Base-by-base conservation (phyloP, 2,888 invertebrate genomes). In the Tetheella fluctuosa region DNA sequence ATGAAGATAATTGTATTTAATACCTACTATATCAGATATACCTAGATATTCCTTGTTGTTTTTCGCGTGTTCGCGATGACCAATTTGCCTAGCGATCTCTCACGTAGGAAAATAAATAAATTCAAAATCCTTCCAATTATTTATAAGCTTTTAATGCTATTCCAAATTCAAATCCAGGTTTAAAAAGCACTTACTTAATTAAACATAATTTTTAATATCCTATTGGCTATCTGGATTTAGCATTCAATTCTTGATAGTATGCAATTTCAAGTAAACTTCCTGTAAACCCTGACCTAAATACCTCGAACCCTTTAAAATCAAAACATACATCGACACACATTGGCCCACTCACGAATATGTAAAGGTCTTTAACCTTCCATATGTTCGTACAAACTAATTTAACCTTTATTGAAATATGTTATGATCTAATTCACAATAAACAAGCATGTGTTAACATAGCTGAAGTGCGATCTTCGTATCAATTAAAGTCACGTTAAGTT, bases 281-380 rank as follows among this genome's bases (percentile, higher is more conserved):
- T 2, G 25, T 25, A 59, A 70, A 69, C 70, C 67, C 67, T 81
- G 77, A 88, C 84, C 86, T 76, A 83, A 71, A 79, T 81, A 77
- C 69, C 63, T 61, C 63, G 65, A 79, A 73, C 71, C 64, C 62
- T 59, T 75, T 73, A 76, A 75, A 83, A 83, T 84, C 84, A 84
- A 82, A 84, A 83, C 83, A 84, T 70, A 80, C 76, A 54, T 60
- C 61, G 59, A 52, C 58, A 53, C 64, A 60, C 84, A 75, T 83
- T 85, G 85, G 84, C 86, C 85, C 71, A 85, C 78, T 85, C 82
- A 76, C 79, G 76, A 63, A 79, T 80, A 82, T 81, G 82, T 81
- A 83, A 83, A 85, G 91, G 88, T 89, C 86, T 88, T 85, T 72
- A 80, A 84, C 86, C 85, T 81, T 63, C 69, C 59, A 58, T 59